Conservation (phyloP, 37 sponge, comb jelly and placozoan genomes). For the Chondrosia reniformis region DNA sequence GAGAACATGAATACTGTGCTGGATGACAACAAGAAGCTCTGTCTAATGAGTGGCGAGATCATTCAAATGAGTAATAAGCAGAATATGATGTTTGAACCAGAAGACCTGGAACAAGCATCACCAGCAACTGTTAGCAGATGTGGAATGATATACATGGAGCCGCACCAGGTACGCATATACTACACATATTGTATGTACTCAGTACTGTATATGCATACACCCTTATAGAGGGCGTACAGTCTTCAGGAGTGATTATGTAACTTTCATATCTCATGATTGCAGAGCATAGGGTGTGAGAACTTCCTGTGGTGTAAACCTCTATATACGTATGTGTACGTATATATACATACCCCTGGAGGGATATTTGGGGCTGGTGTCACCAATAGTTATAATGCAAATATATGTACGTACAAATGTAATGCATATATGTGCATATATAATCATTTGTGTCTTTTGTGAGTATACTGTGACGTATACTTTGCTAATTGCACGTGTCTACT, state of each 20-base stretch:
- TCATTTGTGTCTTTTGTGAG: neutral
- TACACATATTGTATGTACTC: too few species aligned
- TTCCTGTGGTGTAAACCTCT: too few species aligned
- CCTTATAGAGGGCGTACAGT: too few species aligned
- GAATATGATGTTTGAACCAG: conserved; percentile 98
- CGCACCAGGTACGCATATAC: conserved; percentile 69
- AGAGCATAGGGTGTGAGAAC: too few species aligned
- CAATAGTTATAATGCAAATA: too few species aligned
- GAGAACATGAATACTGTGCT: conserved; percentile 99
- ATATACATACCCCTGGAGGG: too few species aligned
- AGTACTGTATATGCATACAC: too few species aligned
- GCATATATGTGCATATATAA: neutral
- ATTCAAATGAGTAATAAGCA: conserved; percentile 95
- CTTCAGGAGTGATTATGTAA: too few species aligned
- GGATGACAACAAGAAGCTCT: conserved; percentile 96
- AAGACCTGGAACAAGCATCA: conserved; percentile 95
- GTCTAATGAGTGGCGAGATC: conserved; percentile 98
- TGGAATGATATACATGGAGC: conserved; percentile 98
- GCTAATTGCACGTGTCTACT: neutral
- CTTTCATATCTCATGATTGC: too few species aligned
- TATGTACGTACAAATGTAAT: neutral
- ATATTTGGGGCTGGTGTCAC: too few species aligned
- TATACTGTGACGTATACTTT: neutral
- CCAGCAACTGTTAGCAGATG: conserved; percentile 97
- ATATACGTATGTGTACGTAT: too few species aligned